Conservation (phyloP, 2,797 vertebrate genomes). For the Ctenosaura bakeri region DNA sequence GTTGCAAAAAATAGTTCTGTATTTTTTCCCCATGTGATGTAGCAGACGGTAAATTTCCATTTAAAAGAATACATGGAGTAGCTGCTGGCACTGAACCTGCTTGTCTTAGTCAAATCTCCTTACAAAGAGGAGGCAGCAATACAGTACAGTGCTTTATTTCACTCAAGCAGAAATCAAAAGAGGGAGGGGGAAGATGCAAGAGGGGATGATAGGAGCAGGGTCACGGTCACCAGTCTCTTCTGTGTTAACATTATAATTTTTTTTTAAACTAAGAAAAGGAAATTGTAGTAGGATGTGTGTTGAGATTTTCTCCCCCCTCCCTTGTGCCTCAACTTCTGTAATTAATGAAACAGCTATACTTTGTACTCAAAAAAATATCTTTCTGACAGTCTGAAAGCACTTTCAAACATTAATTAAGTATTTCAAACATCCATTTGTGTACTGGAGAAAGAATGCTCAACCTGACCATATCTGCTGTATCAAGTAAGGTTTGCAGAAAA, state of each 20-base stretch:
- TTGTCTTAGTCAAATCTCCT: constrained; percentile 84
- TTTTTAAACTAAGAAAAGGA: constrained; percentile 63
- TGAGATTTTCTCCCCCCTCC: constrained; percentile 53
- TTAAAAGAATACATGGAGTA: constrained; percentile 86
- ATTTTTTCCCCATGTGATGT: constrained; percentile 83
- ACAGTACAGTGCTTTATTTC: constrained; percentile 81
- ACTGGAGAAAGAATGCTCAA: constrained; percentile 62
- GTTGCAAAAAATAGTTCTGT: constrained; percentile 88
- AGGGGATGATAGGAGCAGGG: constrained; percentile 71
- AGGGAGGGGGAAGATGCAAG: constrained; percentile 63
- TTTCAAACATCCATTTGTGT: constrained; percentile 49
- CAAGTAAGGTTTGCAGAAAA: constrained; percentile 52
- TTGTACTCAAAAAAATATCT: constrained; percentile 64
- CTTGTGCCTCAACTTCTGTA: constrained; percentile 74
- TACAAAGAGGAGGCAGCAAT: constrained; percentile 84
- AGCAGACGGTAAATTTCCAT: constrained; percentile 88
- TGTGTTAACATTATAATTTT: constrained; percentile 61
- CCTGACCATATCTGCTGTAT: constrained; percentile 54
- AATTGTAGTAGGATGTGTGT: constrained; percentile 67
- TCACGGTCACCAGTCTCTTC: constrained; percentile 76
- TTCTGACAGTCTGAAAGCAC: constrained; percentile 71
- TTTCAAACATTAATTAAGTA: constrained; percentile 75
- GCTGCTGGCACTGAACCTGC: constrained; percentile 83
- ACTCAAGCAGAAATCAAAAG: constrained; percentile 79
- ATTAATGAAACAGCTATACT: constrained; percentile 68